These are phyloP conservation scores for Dendrocopos noguchii DNA, from an alignment of 2,113 vertebrate genomes.

Conservation along the genomic window DNA sequence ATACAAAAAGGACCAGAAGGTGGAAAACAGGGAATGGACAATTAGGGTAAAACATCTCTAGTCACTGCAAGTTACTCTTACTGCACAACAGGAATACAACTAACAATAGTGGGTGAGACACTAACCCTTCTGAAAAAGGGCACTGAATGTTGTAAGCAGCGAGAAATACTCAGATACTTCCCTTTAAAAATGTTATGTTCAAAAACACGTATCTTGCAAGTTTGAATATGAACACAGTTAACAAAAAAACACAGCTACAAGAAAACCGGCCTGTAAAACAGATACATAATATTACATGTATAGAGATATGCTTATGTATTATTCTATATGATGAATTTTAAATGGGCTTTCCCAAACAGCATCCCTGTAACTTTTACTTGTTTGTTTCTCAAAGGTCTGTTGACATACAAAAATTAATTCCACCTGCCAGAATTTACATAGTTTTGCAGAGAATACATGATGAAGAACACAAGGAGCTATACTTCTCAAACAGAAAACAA, in stretches of 20 bases:
- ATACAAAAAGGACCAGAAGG: conserved; percentile 5
- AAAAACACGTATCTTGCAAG: background rate
- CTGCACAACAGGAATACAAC: background rate
- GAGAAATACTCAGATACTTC: background rate
- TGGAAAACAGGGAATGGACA: conserved; percentile 32
- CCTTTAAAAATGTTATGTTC: background rate
- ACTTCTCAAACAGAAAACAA: background rate
- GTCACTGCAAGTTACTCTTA: background rate
- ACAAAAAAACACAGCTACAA: background rate
- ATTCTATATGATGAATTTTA: background rate
- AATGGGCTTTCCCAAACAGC: background rate
- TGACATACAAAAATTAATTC: background rate
- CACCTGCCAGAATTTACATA: background rate
- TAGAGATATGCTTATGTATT: background rate
- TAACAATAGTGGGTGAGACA: background rate
- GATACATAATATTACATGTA: background rate
- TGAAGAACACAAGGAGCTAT: background rate
- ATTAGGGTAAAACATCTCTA: conserved; percentile 26
- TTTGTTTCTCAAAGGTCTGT: background rate
- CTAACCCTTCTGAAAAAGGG: background rate
- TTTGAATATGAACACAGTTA: background rate
- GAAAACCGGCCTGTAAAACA: background rate
- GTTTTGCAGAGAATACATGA: background rate
- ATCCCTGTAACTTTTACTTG: background rate
- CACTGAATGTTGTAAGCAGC: background rate